A percentile compares a stretch with the other conserved stretches of the same genome.
phyloP scores from a whole-genome alignment of 2,113 vertebrate species.

The Strix aluco region DNA sequence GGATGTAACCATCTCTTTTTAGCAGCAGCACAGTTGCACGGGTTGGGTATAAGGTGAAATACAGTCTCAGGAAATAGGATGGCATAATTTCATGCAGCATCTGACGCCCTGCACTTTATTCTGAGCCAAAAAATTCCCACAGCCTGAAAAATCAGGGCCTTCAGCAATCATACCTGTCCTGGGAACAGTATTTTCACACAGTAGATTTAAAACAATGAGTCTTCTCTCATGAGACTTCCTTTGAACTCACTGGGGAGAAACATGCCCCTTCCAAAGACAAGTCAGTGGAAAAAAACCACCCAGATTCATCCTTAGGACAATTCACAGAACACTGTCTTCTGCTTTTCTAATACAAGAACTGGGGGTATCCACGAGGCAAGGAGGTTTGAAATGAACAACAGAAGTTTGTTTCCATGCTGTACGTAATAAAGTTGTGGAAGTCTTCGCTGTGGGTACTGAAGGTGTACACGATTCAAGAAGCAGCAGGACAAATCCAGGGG shows the following conservation, averaged over 20 bases:
- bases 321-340: background rate
- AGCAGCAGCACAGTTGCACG: background rate
- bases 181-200: background rate
- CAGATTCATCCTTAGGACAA: background rate
- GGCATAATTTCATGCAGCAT: background rate
- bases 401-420: background rate
- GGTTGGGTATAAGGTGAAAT: background rate
- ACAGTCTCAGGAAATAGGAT: background rate
- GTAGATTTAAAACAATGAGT: background rate
- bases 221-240: background rate
- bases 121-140: background rate
- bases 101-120: background rate
- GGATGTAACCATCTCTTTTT: background rate
- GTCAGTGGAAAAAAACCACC: background rate
- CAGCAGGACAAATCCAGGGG: background rate
- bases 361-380: background rate
- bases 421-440: fast-evolving
- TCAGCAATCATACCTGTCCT: background rate
- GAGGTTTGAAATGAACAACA: background rate
- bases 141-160: background rate
- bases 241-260: background rate
- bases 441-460: background rate
- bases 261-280: background rate
- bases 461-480: background rate
- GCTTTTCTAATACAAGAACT: background rate